Evolutionary conservation across 2,113 vertebrate genomes (phyloP).

Genomic region (Silurus asotus): DNA sequence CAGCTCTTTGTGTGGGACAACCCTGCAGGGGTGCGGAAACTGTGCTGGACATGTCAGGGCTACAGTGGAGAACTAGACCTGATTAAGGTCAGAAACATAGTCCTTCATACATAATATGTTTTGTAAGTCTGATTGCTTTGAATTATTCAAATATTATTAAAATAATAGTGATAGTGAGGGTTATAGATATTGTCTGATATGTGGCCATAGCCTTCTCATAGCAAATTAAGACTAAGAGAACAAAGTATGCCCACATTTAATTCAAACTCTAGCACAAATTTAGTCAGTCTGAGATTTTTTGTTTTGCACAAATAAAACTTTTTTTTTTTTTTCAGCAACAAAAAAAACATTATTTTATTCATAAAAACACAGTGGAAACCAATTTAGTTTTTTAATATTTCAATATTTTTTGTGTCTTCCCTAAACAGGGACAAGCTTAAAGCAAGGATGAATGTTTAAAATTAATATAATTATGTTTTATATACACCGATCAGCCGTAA

Average conservation of each 20-base stretch:
- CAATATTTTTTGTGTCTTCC: not conserved
- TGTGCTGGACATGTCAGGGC: conserved; percentile 80
- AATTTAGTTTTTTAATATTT: not conserved
- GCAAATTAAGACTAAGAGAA: not conserved
- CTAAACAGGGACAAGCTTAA: no score
- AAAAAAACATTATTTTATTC: not conserved
- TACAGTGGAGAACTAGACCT: conserved; percentile 82
- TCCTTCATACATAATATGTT: not conserved
- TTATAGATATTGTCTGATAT: not conserved
- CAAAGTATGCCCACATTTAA: not conserved
- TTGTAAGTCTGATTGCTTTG: not conserved
- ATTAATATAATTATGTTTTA: no score
- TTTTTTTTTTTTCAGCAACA: not conserved
- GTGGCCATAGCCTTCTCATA: not conserved
- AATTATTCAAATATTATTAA: not conserved
- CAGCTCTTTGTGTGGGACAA: conserved; percentile 88
- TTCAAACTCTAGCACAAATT: not conserved
- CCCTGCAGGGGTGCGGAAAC: conserved; percentile 78
- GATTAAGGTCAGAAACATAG: conserved; percentile 75
- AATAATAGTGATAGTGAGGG: not conserved
- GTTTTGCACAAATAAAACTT: not conserved
- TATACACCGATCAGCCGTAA: no score
- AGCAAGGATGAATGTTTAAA: no score
- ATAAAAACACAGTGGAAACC: not conserved
- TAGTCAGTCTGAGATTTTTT: not conserved